Conservation (phyloP, 2,888 invertebrate species). For the Andrena trimmerana region DNA sequence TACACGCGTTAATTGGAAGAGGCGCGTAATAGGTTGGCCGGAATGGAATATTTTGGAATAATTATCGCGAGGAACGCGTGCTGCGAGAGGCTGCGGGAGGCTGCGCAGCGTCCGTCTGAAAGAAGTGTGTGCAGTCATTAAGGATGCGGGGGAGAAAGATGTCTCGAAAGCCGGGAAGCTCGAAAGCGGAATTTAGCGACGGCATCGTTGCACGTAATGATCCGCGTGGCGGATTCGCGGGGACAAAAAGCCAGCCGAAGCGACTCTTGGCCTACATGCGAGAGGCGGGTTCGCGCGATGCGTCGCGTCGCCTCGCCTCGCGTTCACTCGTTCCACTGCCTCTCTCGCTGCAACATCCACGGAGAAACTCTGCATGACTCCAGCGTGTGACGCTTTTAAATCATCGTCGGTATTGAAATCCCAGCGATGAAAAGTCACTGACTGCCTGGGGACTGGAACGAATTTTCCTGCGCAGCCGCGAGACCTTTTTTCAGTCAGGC, state of each 20-base stretch:
- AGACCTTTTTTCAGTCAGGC: neutral
- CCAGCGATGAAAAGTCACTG: neutral
- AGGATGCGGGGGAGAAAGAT: constrained; percentile 1
- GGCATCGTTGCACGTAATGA: constrained; percentile 54
- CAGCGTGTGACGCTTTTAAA: constrained; percentile 34
- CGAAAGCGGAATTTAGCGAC: constrained; percentile 20
- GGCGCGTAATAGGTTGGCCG: neutral
- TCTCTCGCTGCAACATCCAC: constrained; percentile 41
- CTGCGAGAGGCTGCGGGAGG: neutral
- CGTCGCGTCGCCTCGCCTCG: neutral
- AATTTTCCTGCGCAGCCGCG: neutral
- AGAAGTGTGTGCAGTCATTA: constrained; percentile 38
- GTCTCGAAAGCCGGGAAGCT: constrained; percentile 1
- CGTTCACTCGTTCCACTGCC: neutral
- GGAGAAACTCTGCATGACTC: constrained; percentile 37
- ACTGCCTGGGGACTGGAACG: neutral
- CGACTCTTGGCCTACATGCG: constrained; percentile 65
- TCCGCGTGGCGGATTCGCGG: constrained; percentile 42
- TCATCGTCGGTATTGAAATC: constrained; percentile 40
- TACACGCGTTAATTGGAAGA: constrained; percentile 9
- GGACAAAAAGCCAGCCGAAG: constrained; percentile 45
- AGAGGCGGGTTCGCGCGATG: constrained; percentile 26
- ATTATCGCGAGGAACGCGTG: constrained; percentile 20
- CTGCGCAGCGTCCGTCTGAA: neutral
- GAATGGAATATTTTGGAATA: constrained; percentile 29